Evolutionary conservation across 2,113 vertebrate genomes (phyloP), one percentile per base, ranked within the genome.

Genomic region (Clupea harengus): DNA sequence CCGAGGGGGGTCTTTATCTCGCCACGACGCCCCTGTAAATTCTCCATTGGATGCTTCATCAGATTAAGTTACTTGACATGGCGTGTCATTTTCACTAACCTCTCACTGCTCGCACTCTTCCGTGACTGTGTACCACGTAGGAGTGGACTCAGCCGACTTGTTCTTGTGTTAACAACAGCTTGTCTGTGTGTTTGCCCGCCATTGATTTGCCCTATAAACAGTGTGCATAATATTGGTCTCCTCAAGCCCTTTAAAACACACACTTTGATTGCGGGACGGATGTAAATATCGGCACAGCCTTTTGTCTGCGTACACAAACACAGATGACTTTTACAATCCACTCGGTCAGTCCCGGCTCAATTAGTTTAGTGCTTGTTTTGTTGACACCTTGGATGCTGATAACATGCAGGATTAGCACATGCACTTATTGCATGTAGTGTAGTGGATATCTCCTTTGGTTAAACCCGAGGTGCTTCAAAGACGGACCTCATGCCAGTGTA

Each of bases 131-230:
- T 54, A 54, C 52, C 52, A 54, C 13, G 52, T 13, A 54, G 52
- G 52, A 54, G 52, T 54, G 52, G 52, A 54, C 52, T 54, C 52
- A n/a, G 20, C 9, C 6, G 57, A 64, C 20, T 64, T 20, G 0
- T 22, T 64, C 22, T 25, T 64, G 57, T 54, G 57, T 64, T 64
- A 1, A 64, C 20, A 64, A 8, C 57, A 64, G 64, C 25, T 11
- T 72, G n/a, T 28, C n/a, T 72, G 64, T 32, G 64, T 72, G 64
- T 72, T 72, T 72, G 64, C 64, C 64, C 32, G 8, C n/a, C n/a
- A 72, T 67, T 67, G 60, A 67, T 67, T 67, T 67, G 60, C 60
- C 60, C 60, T 67, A 67, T 67, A 72, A 72, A 72, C 64, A 72
- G n/a, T 72, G 64, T 67, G 60, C 60, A 67, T 67, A 67, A 25